Evolutionary conservation across 2,888 invertebrate genomes (phyloP).

Genomic region (Ophion ventricosus): DNA sequence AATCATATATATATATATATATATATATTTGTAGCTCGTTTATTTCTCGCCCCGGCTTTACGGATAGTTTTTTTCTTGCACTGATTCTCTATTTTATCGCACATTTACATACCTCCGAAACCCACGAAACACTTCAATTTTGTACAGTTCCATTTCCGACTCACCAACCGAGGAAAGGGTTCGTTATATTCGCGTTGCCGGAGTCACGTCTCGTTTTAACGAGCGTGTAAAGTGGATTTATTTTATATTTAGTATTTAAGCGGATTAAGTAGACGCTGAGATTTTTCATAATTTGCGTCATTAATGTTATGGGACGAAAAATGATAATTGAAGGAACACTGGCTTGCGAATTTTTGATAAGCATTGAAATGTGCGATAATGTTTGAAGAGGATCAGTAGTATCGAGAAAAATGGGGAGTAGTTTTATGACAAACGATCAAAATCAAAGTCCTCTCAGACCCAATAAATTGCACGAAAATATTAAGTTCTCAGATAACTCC

Average conservation of each 20-base stretch:
- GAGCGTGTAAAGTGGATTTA: slow-evolving; percentile 42
- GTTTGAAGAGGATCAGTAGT: too few species aligned
- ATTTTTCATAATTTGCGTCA: slow-evolving; percentile 12
- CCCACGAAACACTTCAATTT: slow-evolving; percentile 8
- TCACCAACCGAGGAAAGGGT: slow-evolving; percentile 38
- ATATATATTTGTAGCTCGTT: background rate
- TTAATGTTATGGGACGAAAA: background rate
- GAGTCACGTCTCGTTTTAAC: slow-evolving; percentile 48
- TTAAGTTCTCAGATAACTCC: too few species aligned
- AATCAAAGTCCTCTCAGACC: too few species aligned
- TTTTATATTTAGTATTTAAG: slow-evolving; percentile 12
- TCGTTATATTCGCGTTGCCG: slow-evolving; percentile 50
- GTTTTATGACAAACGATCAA: too few species aligned
- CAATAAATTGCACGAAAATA: too few species aligned
- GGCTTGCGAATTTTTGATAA: background rate
- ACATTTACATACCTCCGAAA: slow-evolving; percentile 13
- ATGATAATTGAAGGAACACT: background rate
- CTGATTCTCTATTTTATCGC: slow-evolving; percentile 30
- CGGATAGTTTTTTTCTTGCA: slow-evolving; percentile 23
- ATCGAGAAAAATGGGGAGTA: too few species aligned
- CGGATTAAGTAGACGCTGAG: slow-evolving; percentile 8
- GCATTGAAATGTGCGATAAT: background rate
- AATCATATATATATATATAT: background rate
- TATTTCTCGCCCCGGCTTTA: background rate
- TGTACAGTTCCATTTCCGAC: slow-evolving; percentile 35